Evolutionary conservation across 1,140 invertebrate species (phyloP).

Genomic region (Trichonephila clavipes): DNA sequence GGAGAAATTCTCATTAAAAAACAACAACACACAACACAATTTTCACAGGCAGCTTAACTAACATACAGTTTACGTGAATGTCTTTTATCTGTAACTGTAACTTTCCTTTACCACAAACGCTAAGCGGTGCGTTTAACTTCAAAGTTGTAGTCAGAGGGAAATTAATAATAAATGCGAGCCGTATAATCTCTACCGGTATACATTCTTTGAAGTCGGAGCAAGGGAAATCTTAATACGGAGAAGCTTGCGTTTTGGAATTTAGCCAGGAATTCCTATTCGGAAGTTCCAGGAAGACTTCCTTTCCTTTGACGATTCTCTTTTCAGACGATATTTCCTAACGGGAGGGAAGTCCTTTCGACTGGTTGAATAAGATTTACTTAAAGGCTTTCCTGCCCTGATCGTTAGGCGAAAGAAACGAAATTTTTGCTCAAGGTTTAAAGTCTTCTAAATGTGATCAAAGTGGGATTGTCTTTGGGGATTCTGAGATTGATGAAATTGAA

Average conservation of each 20-base stretch:
- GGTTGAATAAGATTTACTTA: background rate
- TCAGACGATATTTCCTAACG: background rate
- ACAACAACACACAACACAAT: background rate
- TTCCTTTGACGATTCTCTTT: background rate
- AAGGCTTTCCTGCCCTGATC: too few species aligned
- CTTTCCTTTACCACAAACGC: background rate
- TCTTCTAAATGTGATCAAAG: too few species aligned
- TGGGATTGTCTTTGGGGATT: too few species aligned
- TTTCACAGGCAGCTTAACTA: background rate
- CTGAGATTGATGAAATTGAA: too few species aligned
- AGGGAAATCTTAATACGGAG: conserved; percentile 15
- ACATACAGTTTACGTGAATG: background rate
- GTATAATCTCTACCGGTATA: background rate
- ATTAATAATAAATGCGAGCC: conserved; percentile 30
- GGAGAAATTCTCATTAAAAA: background rate
- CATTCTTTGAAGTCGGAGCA: conserved; percentile 1
- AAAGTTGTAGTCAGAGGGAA: background rate
- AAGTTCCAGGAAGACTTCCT: background rate
- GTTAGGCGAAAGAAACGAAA: background rate
- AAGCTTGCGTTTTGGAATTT: conserved; percentile 29
- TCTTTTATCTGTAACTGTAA: background rate
- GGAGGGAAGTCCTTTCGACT: background rate
- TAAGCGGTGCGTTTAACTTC: background rate
- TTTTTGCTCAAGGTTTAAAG: background rate
- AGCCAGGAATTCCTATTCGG: background rate